Percentiles rank a stretch among this genome's conserved stretches.
phyloP scores from a whole-genome alignment of 1,140 invertebrate species.

The Bombyx mori region ASM3026992v2 NC_085107.1:8450001-8450500 shows the following conservation, averaged over 20 bases:
- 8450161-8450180: slow-evolving; percentile 14
- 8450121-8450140: slow-evolving; percentile 30
- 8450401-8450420: no score
- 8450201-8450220: slow-evolving; percentile 8
- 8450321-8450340: slow-evolving; percentile 1
- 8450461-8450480: no score
- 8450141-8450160: slow-evolving; percentile 12
- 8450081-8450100: slow-evolving; percentile 52
- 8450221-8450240: slow-evolving; percentile 14
- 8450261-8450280: slow-evolving; percentile 15
- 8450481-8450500: no score
- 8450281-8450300: slow-evolving; percentile 11
- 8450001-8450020: slow-evolving; percentile 4
- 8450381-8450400: no score
- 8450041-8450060: slow-evolving; percentile 37
- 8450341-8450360: no score
- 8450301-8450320: slow-evolving; percentile 10
- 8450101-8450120: slow-evolving; percentile 36
- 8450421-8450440: no score
- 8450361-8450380: no score
- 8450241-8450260: slow-evolving; percentile 18
- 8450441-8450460: no score
- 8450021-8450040: slow-evolving; percentile 32
- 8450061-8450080: slow-evolving; percentile 57
- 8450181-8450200: not conserved